Evolutionary conservation across 2,113 vertebrate species (phyloP).

Genomic region (Rutilus rutilus): DNA sequence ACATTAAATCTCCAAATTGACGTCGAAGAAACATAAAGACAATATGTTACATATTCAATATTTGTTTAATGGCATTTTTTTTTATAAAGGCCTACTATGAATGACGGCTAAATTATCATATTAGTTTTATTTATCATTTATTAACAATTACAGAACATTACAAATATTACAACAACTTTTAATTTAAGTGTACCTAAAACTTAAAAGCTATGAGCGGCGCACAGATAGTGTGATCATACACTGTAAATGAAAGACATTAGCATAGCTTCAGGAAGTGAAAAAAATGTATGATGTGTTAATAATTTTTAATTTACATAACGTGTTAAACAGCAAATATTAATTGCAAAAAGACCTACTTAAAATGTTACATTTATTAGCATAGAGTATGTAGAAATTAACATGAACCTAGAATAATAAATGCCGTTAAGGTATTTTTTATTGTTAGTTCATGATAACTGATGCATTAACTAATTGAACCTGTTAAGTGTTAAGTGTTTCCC

Average conservation of each 20-base stretch:
- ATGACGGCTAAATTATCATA: no score
- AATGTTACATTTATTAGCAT: neutral
- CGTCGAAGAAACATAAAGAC: neutral
- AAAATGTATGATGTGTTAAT: neutral
- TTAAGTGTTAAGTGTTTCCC: neutral
- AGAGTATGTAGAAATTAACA: neutral
- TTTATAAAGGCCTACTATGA: no score
- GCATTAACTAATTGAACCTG: neutral
- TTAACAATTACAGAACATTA: no score
- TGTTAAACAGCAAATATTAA: neutral
- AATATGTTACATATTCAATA: neutral
- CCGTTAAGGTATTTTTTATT: neutral
- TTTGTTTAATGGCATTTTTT: neutral
- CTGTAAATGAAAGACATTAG: neutral
- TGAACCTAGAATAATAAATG: neutral
- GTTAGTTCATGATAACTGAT: neutral
- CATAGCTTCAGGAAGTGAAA: neutral
- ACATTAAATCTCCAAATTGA: neutral
- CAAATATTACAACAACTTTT: neutral
- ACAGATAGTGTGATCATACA: neutral
- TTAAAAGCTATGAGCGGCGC: neutral
- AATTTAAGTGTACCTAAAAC: neutral
- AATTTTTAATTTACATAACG: neutral
- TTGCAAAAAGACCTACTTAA: neutral
- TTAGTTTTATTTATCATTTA: no score